Percentiles rank a stretch among this genome's conserved stretches.
Conservation (phyloP, 2,113 vertebrate genomes). For the Erythrolamprus reginae region DNA sequence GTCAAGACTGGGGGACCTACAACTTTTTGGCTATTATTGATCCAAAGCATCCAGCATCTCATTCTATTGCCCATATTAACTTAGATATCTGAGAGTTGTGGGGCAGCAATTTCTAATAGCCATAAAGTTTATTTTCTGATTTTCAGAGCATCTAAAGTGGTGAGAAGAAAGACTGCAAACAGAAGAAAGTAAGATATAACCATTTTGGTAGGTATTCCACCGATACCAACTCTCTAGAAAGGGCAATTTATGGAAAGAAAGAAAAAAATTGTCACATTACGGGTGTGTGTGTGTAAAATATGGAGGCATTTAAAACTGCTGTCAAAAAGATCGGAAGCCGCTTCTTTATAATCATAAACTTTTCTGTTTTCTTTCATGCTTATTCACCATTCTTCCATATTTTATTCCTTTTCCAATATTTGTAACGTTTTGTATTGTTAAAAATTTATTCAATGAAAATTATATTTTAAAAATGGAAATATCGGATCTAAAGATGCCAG, state of each 20-base stretch:
- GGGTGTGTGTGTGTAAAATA: not conserved
- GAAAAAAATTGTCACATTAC: not conserved
- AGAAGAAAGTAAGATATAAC: not conserved
- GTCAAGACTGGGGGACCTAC: too few species aligned
- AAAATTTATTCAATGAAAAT: not conserved
- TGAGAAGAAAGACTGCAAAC: not conserved
- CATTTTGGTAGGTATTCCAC: not conserved
- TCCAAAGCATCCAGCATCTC: not conserved
- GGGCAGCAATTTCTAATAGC: not conserved
- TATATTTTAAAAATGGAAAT: not conserved
- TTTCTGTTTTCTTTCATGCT: not conserved
- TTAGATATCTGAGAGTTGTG: not conserved
- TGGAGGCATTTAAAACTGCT: not conserved
- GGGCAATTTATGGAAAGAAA: not conserved
- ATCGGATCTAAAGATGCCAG: not conserved
- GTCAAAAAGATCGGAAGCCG: not conserved
- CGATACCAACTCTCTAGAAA: not conserved
- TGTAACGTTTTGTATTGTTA: not conserved
- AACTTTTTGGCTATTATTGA: not conserved
- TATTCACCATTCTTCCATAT: not conserved
- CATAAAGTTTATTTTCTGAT: not conserved
- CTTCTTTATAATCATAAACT: not conserved
- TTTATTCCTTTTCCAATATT: not conserved
- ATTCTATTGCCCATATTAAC: not conserved
- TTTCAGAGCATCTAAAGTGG: not conserved